A percentile compares a stretch with the other conserved stretches of the same genome.
These are phyloP conservation scores for Pentalonia nigronervosa DNA, from an alignment of 1,140 invertebrate genomes.

Conservation along the genomic window DNA sequence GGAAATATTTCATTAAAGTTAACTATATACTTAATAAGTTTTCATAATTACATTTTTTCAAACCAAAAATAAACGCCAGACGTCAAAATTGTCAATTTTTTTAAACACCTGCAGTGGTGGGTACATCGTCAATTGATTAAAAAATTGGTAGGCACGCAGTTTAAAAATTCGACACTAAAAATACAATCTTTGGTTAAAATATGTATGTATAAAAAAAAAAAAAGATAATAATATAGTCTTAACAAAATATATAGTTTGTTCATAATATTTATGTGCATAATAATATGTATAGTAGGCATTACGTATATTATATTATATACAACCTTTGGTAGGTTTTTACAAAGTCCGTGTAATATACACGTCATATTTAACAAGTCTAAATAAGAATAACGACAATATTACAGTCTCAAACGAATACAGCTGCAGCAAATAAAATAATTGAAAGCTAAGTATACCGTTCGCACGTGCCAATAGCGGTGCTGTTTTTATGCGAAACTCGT, in stretches of 20 bases:
- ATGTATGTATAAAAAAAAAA: conserved; percentile 15
- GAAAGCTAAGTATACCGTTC: background rate
- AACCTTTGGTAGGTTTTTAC: conserved; percentile 26
- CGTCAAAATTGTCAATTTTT: background rate
- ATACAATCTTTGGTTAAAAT: conserved; percentile 46
- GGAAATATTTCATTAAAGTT: background rate
- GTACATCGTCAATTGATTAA: background rate
- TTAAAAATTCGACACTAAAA: conserved; percentile 22
- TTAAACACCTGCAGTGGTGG: background rate
- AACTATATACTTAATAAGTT: background rate
- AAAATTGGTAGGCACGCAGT: background rate
- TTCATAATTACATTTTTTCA: background rate
- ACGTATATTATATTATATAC: background rate
- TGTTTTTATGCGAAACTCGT: background rate
- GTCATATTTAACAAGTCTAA: background rate
- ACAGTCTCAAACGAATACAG: conserved; percentile 49
- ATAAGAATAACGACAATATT: conserved; percentile 37
- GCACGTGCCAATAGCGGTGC: background rate
- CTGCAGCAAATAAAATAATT: background rate
- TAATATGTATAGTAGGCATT: background rate
- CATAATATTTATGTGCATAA: background rate
- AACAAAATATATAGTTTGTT: conserved; percentile 16
- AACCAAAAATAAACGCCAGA: background rate
- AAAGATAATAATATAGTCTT: background rate
- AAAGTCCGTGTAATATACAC: background rate